Conservation (phyloP, 2,113 vertebrate species). For the Erythrocercus mccallii region DNA sequence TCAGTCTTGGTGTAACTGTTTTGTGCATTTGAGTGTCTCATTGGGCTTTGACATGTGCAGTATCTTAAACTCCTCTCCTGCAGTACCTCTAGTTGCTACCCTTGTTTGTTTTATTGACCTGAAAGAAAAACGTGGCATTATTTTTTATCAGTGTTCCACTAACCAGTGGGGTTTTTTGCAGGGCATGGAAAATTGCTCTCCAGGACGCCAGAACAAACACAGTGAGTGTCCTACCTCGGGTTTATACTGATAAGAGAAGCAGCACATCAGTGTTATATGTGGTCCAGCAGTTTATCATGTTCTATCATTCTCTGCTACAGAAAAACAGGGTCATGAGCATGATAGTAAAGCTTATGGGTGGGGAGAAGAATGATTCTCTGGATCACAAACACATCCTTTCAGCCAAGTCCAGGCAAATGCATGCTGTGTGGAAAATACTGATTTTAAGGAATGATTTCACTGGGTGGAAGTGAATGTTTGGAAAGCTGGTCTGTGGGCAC, state of each 20-base stretch:
- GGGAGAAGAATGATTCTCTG: background rate
- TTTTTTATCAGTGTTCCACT: background rate
- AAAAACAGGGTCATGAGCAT: background rate
- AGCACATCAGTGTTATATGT: background rate
- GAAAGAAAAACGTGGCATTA: background rate
- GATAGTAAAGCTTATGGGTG: background rate
- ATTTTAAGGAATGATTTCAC: background rate
- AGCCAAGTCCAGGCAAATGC: background rate
- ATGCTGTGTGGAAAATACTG: background rate
- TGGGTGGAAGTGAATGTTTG: background rate
- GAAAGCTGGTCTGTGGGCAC: background rate
- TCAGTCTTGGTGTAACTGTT: background rate
- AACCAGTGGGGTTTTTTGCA: background rate
- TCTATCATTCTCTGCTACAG: background rate
- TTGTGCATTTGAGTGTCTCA: background rate
- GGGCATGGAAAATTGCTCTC: slow-evolving; percentile 81
- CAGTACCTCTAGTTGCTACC: background rate
- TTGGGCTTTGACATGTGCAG: background rate
- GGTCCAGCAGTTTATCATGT: background rate
- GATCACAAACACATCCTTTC: background rate
- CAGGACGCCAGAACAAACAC: slow-evolving; percentile 77
- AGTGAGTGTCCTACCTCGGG: slow-evolving; percentile 58
- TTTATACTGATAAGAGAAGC: background rate
- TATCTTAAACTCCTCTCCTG: background rate
- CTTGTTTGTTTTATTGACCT: background rate